Percentiles rank a stretch among this genome's conserved stretches.
Evolutionary conservation across 30 jellyfish, hydroid and myxozoan species (phyloP).

Genomic region (Haliclystus octoradiatus): DNA sequence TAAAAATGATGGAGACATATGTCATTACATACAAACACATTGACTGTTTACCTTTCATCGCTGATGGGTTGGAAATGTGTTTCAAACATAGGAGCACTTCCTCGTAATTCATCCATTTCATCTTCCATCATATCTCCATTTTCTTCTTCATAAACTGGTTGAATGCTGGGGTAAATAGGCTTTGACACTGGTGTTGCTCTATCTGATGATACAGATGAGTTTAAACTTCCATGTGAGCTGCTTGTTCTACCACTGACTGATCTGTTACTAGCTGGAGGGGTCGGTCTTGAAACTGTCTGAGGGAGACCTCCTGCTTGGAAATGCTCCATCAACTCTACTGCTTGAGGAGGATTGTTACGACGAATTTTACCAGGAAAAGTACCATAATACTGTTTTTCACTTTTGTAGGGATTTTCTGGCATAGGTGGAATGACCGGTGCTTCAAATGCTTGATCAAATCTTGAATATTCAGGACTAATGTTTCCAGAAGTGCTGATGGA

Average conservation of each 20-base stretch:
- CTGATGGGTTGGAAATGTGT: not conserved
- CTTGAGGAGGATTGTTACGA: constrained; percentile 11
- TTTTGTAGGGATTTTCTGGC: not conserved
- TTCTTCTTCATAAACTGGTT: constrained; percentile 63
- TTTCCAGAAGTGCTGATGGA: not conserved
- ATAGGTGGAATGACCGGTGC: not conserved
- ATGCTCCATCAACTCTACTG: constrained; percentile 8
- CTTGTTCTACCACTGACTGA: constrained; percentile 32
- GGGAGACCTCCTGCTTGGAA: constrained; percentile 15
- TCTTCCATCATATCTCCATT: not conserved
- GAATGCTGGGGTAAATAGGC: constrained; percentile 15
- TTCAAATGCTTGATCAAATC: not conserved
- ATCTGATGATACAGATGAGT: constrained; percentile 80
- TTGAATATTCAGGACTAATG: not conserved
- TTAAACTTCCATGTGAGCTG: constrained; percentile 86
- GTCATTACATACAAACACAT: no score
- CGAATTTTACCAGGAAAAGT: constrained; percentile 32
- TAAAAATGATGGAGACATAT: no score
- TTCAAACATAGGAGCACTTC: not conserved
- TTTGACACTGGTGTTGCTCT: constrained; percentile 13
- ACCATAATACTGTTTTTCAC: constrained; percentile 6
- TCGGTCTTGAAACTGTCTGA: not conserved
- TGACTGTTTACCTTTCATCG: not conserved
- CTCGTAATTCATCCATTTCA: not conserved
- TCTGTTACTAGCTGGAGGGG: constrained; percentile 1